phyloP scores from a whole-genome alignment of 1,140 invertebrate genomes.

The Drosophila nebulosa region DNA sequence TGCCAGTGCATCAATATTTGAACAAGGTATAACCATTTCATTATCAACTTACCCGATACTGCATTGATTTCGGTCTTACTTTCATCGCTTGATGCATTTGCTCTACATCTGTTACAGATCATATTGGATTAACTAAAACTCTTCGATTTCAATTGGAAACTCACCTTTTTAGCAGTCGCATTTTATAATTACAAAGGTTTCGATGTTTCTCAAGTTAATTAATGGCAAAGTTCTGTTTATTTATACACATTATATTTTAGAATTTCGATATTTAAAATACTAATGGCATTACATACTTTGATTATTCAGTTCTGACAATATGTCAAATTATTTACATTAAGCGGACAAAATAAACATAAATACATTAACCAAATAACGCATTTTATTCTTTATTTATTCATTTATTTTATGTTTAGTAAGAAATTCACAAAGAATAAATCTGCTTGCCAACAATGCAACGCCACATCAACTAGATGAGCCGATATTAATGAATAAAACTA shows the following conservation, averaged over 20 bases:
- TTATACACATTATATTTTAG: neutral
- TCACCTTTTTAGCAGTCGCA: neutral
- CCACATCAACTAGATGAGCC: conserved; percentile 34
- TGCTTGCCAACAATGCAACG: conserved; percentile 18
- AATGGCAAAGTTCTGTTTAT: neutral
- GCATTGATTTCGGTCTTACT: neutral
- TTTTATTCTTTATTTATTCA: neutral
- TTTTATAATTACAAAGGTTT: neutral
- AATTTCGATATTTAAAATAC: neutral
- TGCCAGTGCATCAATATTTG: conserved; percentile 25
- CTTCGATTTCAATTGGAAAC: neutral
- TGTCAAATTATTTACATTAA: neutral
- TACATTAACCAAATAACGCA: neutral
- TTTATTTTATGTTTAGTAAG: neutral
- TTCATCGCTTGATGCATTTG: neutral
- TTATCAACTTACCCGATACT: conserved; percentile 14
- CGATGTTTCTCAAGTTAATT: neutral
- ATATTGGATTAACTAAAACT: neutral
- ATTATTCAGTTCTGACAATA: neutral
- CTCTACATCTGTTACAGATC: neutral
- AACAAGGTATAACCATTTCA: conserved; percentile 18
- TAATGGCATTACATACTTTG: neutral
- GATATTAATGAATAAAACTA: too few relatives aligned
- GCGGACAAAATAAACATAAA: neutral
- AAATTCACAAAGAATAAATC: conserved; percentile 7